Evolutionary conservation across 1,140 invertebrate genomes (phyloP).

Genomic region (Bilobella aurantiaca): DNA sequence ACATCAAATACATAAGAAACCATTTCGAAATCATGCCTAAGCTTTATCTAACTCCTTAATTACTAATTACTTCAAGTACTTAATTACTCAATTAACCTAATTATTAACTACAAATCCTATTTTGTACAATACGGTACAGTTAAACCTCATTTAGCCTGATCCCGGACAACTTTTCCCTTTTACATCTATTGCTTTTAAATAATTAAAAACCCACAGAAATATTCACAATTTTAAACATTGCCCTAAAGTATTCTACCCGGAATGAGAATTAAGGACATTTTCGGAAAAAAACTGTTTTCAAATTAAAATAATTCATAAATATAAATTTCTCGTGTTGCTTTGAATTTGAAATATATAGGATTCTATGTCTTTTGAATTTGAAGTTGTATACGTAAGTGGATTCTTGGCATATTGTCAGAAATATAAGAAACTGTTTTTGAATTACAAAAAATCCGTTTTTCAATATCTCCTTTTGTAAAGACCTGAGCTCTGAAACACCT

Average conservation of each 20-base stretch:
- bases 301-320: neutral
- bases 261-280: too few species aligned
- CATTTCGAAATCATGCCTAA: too few species aligned
- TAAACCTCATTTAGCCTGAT: neutral
- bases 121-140: neutral
- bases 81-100: neutral
- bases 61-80: too few species aligned
- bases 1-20: too few species aligned
- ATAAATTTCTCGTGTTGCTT: neutral
- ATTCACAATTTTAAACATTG: neutral
- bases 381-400: neutral
- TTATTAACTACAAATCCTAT: neutral
- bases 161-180: neutral
- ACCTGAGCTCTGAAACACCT: too few species aligned
- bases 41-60: too few species aligned
- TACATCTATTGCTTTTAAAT: neutral
- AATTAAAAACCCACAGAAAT: neutral
- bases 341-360: conserved; percentile 3
- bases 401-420: too few species aligned
- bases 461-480: too few species aligned
- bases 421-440: too few species aligned
- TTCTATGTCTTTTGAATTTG: neutral
- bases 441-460: too few species aligned
- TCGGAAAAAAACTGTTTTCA: too few species aligned
- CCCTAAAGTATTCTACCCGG: too few species aligned